Evolutionary conservation across 1,140 invertebrate species (phyloP), one percentile per base, ranked within the genome.

Genomic region (Aphelinus atriplicis): DNA sequence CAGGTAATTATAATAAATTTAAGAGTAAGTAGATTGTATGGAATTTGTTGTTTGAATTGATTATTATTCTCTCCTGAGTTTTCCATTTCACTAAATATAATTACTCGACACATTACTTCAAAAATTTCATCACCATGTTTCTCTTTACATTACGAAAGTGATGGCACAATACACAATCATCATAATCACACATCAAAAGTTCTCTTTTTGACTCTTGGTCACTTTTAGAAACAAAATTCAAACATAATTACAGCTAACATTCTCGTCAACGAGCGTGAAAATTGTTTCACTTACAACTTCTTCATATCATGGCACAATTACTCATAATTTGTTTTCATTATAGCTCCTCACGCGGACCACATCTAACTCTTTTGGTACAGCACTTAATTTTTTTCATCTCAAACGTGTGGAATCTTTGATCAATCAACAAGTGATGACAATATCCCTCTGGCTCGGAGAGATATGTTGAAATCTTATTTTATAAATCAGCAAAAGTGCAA

Each of bases 41-140:
- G 58, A 48, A 70, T 75, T 26, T 63, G 3, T 70, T 75, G 46
- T 5, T 75, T 57, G n/a, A 46, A 70, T 75, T 75, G 69, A 69
- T 69, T 75, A 69, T 69, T 75, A 64, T 64, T 75, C 67, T 57
- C 58, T 74, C 73, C 60, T 64, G 66, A 75, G 51, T 69, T 57
- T 75, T 69, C 60, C 58, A 63, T 75, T 63, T 69, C 45, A 69
- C n/a, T 67, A 68, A 75, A n/a, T 69, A 75, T 53, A 62, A 51
- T 47, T 62, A 74, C 10, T 68, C 56, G 58, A 68, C 58, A 62
- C 57, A 68, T 55, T 47, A 74, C 53, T 63, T 69, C 62, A 7
- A 42, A 45, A 75, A 9, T 62, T 61, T 7, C 57, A 67, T 68
- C 50, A 51, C 50, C 57, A 51, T 57, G 6, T 55, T 48, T 73